Evolutionary conservation across 1,140 invertebrate species (phyloP), one percentile per base, ranked within the genome.

Genomic region (Tetramorium parvispinum): DNA sequence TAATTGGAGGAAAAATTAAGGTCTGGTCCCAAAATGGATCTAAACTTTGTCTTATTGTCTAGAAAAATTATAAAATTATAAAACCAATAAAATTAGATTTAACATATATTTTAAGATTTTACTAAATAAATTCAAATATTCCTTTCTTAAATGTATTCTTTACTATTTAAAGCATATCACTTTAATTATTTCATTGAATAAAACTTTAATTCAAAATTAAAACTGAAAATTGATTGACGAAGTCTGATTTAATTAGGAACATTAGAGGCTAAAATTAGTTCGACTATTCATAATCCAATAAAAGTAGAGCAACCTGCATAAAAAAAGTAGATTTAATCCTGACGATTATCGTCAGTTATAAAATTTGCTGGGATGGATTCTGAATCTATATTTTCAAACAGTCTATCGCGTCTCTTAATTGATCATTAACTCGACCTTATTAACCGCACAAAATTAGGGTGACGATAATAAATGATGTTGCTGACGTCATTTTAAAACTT

Each of bases 11-110:
- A 59, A 96, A 95, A 27, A 95, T 94, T 8, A 97, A 93, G 0
- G 95, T 96, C 78, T 96, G 94, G 88, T 97, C 96, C 96, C 96
- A 97, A 53, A 96, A 94, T 18, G 96, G 96, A 82, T 96, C 96
- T 3, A 96, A 91, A 2, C 94, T 95, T 49, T 94, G 93, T 75
- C 91, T 91, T 55, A 94, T 92, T 46, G 93, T 91, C 95, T 96
- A 87, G 16, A 43, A 68, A 65, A 70, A 21, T 32, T 43, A 79
- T 6, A 78, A 49, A 65, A 37, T 43, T 40, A 40, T n/a, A 43
- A 66, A 11, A 7, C 27, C 43, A 8, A 21, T 40, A 57, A 21
- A 55, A 55, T 66, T 66, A 66, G 2, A 13, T 21, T 21, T 46
- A 43, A 43, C 6, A 32, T 63, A 7, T 37, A 40, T 10, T 40